These are phyloP conservation scores for Struthidea cinerea DNA, from an alignment of 2,113 vertebrate genomes.

Conservation along the genomic window DNA sequence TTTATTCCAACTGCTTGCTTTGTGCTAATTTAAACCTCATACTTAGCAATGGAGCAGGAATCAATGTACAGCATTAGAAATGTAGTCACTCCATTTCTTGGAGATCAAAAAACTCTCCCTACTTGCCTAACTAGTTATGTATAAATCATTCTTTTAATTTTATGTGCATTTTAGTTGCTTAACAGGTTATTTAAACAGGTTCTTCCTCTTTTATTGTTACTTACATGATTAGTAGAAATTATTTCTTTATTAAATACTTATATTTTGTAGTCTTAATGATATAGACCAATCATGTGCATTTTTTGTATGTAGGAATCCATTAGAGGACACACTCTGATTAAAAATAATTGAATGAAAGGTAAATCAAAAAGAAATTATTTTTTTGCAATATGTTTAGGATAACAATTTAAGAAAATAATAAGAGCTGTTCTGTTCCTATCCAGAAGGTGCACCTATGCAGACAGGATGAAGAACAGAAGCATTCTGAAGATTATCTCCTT, in stretches of 20 bases:
- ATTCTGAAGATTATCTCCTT: constrained; percentile 80
- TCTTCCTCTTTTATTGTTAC: constrained; percentile 47
- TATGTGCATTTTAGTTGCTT: neutral
- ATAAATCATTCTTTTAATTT: neutral
- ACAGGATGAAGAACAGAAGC: constrained; percentile 78
- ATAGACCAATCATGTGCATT: constrained; percentile 81
- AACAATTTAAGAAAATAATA: constrained; percentile 71
- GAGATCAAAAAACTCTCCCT: neutral
- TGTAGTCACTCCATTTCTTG: neutral
- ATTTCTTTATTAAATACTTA: constrained; percentile 67
- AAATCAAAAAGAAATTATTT: constrained; percentile 80
- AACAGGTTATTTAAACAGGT: constrained; percentile 21
- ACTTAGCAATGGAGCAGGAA: neutral
- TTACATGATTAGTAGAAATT: constrained; percentile 47
- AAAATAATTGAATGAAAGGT: constrained; percentile 84
- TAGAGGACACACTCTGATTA: constrained; percentile 82
- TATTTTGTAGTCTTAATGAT: constrained; percentile 70
- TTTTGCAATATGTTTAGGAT: constrained; percentile 71
- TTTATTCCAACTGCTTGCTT: neutral
- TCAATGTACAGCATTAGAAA: neutral
- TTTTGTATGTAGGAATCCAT: constrained; percentile 80
- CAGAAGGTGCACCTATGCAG: constrained; percentile 80
- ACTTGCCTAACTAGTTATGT: neutral
- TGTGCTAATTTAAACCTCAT: neutral
- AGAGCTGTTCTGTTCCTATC: constrained; percentile 29